Evolutionary conservation across 2,888 invertebrate species (phyloP), one percentile per base, ranked within the genome.

Genomic region (Molanna angustata): DNA sequence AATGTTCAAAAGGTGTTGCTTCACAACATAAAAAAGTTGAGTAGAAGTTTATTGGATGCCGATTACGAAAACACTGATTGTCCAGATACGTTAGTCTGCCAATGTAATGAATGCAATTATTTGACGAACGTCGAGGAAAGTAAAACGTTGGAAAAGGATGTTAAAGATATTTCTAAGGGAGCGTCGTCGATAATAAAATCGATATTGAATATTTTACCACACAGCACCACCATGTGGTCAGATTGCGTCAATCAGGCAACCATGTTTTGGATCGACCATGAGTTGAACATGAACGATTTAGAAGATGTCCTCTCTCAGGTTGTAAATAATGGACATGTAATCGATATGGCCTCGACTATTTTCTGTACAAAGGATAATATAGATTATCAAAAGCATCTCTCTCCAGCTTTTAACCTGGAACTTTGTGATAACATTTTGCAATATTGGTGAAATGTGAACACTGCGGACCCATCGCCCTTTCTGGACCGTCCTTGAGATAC

Each of bases 261-360:
- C 17, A 66, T 67, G 50, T 74, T 75, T 60, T 76, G 76, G 76
- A 61, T 69, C 20, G 67, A 70, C 18, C 69, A 73, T 53, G 63
- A 67, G 46, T 63, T 76, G 17, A 69, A 73, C 1, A 71, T 81
- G 52, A 66, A 71, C 7, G 74, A 73, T 47, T 67, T 84, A 55
- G 84, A 84, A 65, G 67, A 66, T 2, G 72, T 83, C 2, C 68
- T 83, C 48, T 65, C 76, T 13, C 79, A 81, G 55, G 78, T 80
- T 50, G 77, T 81, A 72, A 72, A 77, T 54, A 70, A 72, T 1
- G 67, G 76, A 48, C 70, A 73, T 1, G 67, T 69, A 1, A 70
- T 74, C 7, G 42, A 59, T 0, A 73, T 76, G 74, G 74, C 74
- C 1, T 71, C 71, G 0, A 76, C 76, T 2, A 68, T 77, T 3